A percentile compares a stretch with the other conserved stretches of the same genome.
Conservation (phyloP, 1,140 invertebrate species). For the Drosophila grimshawi region DNA sequence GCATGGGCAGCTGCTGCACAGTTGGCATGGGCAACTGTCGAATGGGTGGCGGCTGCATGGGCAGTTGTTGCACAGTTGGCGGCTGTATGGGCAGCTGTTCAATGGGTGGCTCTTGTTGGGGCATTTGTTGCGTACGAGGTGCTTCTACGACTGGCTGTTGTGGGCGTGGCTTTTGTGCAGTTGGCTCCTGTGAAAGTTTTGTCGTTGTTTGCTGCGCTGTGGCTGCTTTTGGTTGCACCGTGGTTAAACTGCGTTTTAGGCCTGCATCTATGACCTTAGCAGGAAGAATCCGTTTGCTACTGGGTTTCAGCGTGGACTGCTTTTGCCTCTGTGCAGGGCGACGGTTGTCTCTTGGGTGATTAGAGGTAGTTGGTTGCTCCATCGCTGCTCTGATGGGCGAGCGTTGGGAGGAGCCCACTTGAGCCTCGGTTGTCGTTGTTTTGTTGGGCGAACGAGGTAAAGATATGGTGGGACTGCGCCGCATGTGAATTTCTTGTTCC, state of each 20-base stretch:
- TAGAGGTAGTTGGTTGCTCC: background rate
- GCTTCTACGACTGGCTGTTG: background rate
- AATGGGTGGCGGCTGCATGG: background rate
- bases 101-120: background rate
- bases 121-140: background rate
- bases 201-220: background rate
- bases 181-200: background rate
- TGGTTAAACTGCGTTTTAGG: slow-evolving; percentile 7
- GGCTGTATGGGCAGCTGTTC: slow-evolving; percentile 3
- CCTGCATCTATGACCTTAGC: slow-evolving; percentile 64
- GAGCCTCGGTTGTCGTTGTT: background rate
- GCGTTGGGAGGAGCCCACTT: background rate
- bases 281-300: slow-evolving; percentile 10
- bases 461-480: slow-evolving; percentile 44
- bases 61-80: slow-evolving; percentile 5
- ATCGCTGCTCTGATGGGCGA: background rate
- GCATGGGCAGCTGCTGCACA: slow-evolving; percentile 3
- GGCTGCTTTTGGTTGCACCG: background rate
- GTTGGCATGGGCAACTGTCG: background rate
- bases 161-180: background rate
- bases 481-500: background rate
- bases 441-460: slow-evolving; percentile 35
- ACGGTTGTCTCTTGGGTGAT: background rate
- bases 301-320: background rate
- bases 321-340: background rate